These are phyloP conservation scores for Sinohyriopsis cumingii DNA, from an alignment of 2,888 invertebrate species.

Conservation along the genomic window DNA sequence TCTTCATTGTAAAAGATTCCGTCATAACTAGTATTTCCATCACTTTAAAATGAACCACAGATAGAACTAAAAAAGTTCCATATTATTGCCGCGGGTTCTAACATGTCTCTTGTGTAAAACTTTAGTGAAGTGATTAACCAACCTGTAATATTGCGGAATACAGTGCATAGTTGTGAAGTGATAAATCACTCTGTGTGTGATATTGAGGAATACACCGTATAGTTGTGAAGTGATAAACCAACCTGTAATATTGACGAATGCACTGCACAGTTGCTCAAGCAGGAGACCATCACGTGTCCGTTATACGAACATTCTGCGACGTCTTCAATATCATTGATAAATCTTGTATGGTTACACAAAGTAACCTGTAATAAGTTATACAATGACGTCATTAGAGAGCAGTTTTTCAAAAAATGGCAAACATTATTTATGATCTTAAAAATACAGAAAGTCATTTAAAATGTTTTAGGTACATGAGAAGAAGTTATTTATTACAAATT, in stretches of 20 bases:
- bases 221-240: background rate
- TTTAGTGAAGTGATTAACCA: background rate
- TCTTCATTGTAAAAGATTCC: no score
- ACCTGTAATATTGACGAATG: slow-evolving; percentile 48
- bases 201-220: slow-evolving; percentile 41
- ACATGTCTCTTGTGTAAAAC: no score
- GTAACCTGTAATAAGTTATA: slow-evolving; percentile 13
- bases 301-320: slow-evolving; percentile 4
- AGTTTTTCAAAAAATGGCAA: no score
- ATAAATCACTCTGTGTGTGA: slow-evolving; percentile 48
- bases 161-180: slow-evolving; percentile 49
- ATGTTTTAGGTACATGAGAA: no score
- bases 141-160: slow-evolving; percentile 41
- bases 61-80: no score
- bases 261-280: slow-evolving; percentile 54
- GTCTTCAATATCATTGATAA: slow-evolving; percentile 5
- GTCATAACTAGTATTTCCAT: no score
- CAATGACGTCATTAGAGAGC: background rate
- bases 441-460: no score
- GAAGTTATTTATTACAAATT: no score
- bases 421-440: no score
- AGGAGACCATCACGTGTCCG: slow-evolving; percentile 52
- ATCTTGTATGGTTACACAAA: slow-evolving; percentile 8
- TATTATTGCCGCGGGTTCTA: no score
- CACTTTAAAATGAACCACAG: no score